A percentile compares a stretch with the other conserved stretches of the same genome.
phyloP scores from a whole-genome alignment of 2,797 vertebrate genomes.

The Sebastes steindachneri region DNA sequence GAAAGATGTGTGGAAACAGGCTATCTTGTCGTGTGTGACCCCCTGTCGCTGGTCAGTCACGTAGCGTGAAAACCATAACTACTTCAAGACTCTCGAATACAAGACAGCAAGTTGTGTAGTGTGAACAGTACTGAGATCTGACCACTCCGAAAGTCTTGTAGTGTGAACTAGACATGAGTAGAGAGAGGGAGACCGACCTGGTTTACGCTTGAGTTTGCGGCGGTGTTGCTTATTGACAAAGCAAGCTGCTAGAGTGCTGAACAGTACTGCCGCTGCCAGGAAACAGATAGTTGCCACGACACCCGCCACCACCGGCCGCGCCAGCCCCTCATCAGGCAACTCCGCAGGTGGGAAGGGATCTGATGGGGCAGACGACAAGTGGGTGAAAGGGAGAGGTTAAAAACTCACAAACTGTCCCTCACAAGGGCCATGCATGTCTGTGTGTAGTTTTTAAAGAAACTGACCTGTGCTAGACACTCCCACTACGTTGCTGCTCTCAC shows the following conservation, averaged over 20 bases:
- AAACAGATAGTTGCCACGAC: constrained; percentile 99
- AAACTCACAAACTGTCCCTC: background rate
- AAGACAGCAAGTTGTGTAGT: no score
- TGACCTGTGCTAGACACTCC: constrained; percentile 98
- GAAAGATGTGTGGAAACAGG: no score
- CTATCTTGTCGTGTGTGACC: no score
- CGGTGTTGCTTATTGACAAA: constrained; percentile 99
- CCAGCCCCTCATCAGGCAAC: constrained; percentile 94
- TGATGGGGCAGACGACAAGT: constrained; percentile 58
- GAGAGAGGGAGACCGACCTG: constrained; percentile 84
- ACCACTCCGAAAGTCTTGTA: no score
- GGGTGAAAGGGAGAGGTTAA: background rate
- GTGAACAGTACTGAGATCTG: no score
- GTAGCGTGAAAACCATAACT: no score
- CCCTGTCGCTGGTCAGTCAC: no score
- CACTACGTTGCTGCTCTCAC: constrained; percentile 98
- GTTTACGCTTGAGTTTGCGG: constrained; percentile 97
- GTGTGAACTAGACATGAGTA: no score
- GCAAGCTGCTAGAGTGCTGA: constrained; percentile 98
- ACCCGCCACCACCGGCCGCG: constrained; percentile 95
- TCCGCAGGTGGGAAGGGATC: constrained; percentile 95
- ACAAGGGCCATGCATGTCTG: background rate
- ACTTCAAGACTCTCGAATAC: no score
- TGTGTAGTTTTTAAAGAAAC: constrained; percentile 5
- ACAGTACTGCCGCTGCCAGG: constrained; percentile 95